Evolutionary conservation across 2,888 invertebrate species (phyloP).

Genomic region (Pheosia gnoma): DNA sequence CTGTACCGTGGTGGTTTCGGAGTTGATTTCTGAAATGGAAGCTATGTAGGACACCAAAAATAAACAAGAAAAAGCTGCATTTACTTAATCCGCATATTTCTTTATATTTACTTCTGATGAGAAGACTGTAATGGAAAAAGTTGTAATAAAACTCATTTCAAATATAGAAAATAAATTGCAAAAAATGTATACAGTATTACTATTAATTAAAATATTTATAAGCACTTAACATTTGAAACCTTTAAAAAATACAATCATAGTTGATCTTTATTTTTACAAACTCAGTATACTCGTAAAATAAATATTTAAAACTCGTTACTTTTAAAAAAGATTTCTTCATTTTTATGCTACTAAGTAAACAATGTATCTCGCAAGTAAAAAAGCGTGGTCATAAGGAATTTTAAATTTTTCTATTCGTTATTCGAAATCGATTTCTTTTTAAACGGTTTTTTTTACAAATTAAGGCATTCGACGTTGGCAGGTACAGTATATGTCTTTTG

Average conservation of each 20-base stretch:
- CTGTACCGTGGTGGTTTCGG: neutral
- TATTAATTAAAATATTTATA: neutral
- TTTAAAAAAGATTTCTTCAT: neutral
- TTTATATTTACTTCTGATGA: too few species aligned
- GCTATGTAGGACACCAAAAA: too few species aligned
- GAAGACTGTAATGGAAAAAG: too few species aligned
- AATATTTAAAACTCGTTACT: neutral
- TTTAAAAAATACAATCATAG: neutral
- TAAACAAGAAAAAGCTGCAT: too few species aligned
- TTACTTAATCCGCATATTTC: too few species aligned
- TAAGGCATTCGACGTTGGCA: neutral
- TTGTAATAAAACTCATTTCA: too few species aligned
- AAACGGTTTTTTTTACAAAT: neutral
- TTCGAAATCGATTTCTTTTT: neutral
- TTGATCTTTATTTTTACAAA: neutral
- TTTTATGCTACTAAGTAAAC: too few species aligned
- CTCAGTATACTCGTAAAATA: neutral
- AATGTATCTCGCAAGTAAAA: too few species aligned
- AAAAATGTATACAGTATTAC: neutral
- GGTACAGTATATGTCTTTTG: neutral
- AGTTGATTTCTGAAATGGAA: too few species aligned
- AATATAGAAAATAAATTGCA: too few species aligned
- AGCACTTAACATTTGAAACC: neutral
- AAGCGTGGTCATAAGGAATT: neutral
- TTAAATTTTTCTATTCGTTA: neutral